Evolutionary conservation across 2,113 vertebrate species (phyloP).

Genomic region (Anhinga anhinga): DNA sequence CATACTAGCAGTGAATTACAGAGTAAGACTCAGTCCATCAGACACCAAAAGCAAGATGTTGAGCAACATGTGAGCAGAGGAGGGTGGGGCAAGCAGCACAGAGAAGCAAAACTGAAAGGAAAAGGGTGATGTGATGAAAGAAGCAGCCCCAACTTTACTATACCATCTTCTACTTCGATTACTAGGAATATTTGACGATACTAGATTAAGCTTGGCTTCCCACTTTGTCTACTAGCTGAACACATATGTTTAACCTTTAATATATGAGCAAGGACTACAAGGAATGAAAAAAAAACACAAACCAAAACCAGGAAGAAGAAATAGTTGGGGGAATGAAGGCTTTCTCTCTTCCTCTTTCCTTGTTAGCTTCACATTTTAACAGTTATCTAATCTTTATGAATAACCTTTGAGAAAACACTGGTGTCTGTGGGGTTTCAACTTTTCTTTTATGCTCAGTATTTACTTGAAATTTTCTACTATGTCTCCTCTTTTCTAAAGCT

Average conservation of each 20-base stretch:
- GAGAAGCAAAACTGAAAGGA: conserved; percentile 30
- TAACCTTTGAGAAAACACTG: background rate
- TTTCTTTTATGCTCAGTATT: background rate
- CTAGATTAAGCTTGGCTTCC: background rate
- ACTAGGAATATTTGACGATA: background rate
- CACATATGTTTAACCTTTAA: background rate
- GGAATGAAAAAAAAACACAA: background rate
- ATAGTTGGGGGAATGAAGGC: background rate
- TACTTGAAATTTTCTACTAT: background rate
- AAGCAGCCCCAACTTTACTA: background rate
- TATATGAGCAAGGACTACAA: background rate
- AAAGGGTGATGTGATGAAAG: background rate
- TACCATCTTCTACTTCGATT: background rate
- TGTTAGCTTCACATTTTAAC: background rate
- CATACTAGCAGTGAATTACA: background rate
- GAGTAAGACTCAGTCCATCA: background rate
- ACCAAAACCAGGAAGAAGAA: background rate
- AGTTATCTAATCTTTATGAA: background rate
- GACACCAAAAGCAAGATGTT: background rate
- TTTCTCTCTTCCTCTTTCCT: background rate
- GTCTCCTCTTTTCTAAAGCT: background rate
- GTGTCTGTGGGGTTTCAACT: background rate
- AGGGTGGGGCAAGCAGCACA: background rate
- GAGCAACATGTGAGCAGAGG: background rate
- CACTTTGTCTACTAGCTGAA: background rate